Evolutionary conservation across 2,888 invertebrate species (phyloP), one percentile per base, ranked within the genome.

Genomic region (Proisotoma minuta): DNA sequence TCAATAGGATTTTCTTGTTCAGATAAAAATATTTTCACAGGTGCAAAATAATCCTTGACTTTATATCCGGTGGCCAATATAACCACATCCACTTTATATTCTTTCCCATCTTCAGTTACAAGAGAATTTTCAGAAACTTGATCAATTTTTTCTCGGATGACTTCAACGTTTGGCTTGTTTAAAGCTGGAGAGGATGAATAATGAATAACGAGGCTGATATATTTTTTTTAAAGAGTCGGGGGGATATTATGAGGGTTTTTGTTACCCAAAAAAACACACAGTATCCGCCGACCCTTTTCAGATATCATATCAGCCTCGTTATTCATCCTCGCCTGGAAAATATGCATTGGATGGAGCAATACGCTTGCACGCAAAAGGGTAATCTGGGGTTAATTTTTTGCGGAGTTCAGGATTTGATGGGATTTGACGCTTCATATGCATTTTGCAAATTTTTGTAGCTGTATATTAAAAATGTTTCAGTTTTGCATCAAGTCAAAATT

Each of bases 291-390:
- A n/a, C n/a, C n/a, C n/a, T n/a, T n/a, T n/a, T n/a, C n/a, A n/a
- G n/a, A n/a, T n/a, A n/a, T n/a, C n/a, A n/a, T n/a, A n/a, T n/a
- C n/a, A n/a, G n/a, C n/a, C n/a, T n/a, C n/a, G n/a, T n/a, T n/a
- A n/a, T n/a, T n/a, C n/a, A n/a, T n/a, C n/a, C n/a, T n/a, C n/a
- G n/a, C n/a, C n/a, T n/a, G 63, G 64, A 54, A 64, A 70, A 47
- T 66, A 72, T 1, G 61, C 57, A 27, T 62, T 54, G 12, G 69
- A 69, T 3, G 64, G 58, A 1, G 61, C 48, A 29, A 69, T 43
- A n/a, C 70, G 59, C 47, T 72, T 72, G 51, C 72, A 72, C 1
- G 68, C 70, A 24, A 70, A 53, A 3, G 39, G 10, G 39, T 72
- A 72, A 12, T 60, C 59, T 10, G 72, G 70, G 1, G 39, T 57